These are phyloP conservation scores for Salvelinus fontinalis DNA, from an alignment of 2,113 vertebrate species.

Conservation along the genomic window DNA sequence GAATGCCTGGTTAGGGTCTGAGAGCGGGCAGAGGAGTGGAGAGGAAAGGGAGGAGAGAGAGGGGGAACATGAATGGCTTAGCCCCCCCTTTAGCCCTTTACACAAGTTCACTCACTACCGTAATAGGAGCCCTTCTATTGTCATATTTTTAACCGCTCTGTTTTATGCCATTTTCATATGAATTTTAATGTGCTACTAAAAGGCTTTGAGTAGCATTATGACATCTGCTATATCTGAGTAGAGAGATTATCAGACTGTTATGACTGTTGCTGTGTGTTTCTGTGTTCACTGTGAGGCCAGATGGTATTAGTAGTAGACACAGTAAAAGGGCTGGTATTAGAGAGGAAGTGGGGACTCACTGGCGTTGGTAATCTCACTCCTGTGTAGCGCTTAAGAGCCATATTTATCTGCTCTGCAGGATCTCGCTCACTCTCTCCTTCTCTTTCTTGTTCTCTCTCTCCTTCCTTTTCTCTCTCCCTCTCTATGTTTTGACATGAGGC, in stretches of 20 bases:
- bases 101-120: too few relatives aligned
- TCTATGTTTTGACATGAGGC: constrained; percentile 44
- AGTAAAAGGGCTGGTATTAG: neutral
- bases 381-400: constrained; percentile 48
- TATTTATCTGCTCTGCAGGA: constrained; percentile 62
- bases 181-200: neutral
- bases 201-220: neutral
- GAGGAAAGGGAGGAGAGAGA: constrained; percentile 35
- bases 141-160: too few relatives aligned
- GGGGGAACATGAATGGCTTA: constrained; percentile 37
- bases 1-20: constrained; percentile 46
- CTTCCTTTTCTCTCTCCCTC: constrained; percentile 34
- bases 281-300: neutral
- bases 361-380: constrained; percentile 23
- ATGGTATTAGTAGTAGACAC: neutral
- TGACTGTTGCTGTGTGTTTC: neutral
- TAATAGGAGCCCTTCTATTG: too few relatives aligned
- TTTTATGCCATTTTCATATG: neutral
- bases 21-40: constrained; percentile 46
- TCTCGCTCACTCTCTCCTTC: constrained; percentile 29
- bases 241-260: neutral
- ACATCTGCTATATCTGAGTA: neutral
- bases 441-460: constrained; percentile 46
- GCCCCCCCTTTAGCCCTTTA: too few relatives aligned
- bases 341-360: neutral